A percentile compares a stretch with the other conserved stretches of the same genome.
Conservation (phyloP, 2,113 vertebrate species). For the Azemiops feae region DNA sequence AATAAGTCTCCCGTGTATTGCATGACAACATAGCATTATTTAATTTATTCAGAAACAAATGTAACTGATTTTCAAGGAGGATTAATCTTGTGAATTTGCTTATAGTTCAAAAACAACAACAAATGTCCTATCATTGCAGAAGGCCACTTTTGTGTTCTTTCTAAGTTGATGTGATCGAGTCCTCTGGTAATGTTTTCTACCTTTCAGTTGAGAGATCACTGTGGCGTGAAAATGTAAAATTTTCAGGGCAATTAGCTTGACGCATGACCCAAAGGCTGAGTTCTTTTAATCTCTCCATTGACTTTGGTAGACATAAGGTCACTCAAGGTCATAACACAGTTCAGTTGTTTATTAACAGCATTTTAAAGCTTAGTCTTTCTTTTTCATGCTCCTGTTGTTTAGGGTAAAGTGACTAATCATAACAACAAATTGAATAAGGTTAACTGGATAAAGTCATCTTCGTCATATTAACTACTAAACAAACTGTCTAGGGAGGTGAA, state of each 20-base stretch:
- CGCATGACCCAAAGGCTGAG: conserved; percentile 8
- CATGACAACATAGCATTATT: not conserved
- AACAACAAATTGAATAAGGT: conserved; percentile 70
- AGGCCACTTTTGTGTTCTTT: not conserved
- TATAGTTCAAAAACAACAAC: not conserved
- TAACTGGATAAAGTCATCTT: conserved; percentile 68
- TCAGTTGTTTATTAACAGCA: not conserved
- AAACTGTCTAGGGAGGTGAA: conserved; percentile 68
- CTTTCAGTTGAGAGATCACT: not conserved
- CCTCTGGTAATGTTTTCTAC: conserved; percentile 1
- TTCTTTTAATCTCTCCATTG: conserved; percentile 2
- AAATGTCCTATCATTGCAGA: not conserved
- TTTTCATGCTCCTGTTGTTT: conserved; percentile 58
- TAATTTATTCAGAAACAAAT: not conserved
- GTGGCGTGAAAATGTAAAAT: accelerated
- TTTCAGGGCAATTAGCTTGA: not conserved
- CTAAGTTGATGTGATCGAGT: conserved; percentile 12
- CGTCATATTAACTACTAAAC: conserved; percentile 68
- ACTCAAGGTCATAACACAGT: conserved; percentile 36
- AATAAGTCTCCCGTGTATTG: not conserved
- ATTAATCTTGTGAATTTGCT: not conserved
- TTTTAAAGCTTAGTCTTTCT: conserved; percentile 18
- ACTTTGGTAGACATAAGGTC: conserved; percentile 3
- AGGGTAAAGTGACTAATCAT: conserved; percentile 65
- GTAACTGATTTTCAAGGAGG: not conserved